Evolutionary conservation across 2,113 vertebrate species (phyloP), one percentile per base, ranked within the genome.

Genomic region (Centropristis striata): DNA sequence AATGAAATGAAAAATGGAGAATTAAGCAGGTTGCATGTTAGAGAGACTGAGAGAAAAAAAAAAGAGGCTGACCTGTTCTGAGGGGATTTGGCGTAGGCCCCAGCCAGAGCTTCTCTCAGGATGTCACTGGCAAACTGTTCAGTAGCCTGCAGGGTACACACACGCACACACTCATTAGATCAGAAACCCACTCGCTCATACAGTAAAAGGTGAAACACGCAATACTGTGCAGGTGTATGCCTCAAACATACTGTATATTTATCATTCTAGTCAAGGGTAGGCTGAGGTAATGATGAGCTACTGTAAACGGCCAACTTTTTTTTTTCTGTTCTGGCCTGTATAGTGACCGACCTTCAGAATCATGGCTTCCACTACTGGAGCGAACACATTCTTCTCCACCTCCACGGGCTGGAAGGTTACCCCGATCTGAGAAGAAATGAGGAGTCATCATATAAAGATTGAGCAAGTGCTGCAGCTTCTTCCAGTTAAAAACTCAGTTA

Each of bases 101-200:
- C 94, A 0, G 97, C 97, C 50, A 99, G 92, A 0, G 98, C 95
- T 65, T 98, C 96, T 86, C 98, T 95, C 39, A 99, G 94, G 86
- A 99, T 92, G 74, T 99, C 98, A 28, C 93, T 98, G 90, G 96
- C 95, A 88, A 99, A 97, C 94, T 99, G 97, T 50, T 99, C 96
- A 0, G 97, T 98, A 20, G 97, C 98, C 98, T 99, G 84, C 32
- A 89, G 71, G 16, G 9, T 41, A 47, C 50, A 37, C 16, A 59
- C 44, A 75, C 46, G 39, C 53, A 71, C 23, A 21, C 39, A 78
- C 51, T 10, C 21, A 78, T 70, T 57, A 84, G 71, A 85, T 44
- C 75, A 71, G 44, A 61, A 67, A 60, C 27, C 8, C n/a, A 32
- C 42, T 20, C 13, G 23, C 37, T 37, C 5, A 4, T 50, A 70